phyloP scores from a whole-genome alignment of 1,140 invertebrate species.

The Drosophila fuyamai region DNA sequence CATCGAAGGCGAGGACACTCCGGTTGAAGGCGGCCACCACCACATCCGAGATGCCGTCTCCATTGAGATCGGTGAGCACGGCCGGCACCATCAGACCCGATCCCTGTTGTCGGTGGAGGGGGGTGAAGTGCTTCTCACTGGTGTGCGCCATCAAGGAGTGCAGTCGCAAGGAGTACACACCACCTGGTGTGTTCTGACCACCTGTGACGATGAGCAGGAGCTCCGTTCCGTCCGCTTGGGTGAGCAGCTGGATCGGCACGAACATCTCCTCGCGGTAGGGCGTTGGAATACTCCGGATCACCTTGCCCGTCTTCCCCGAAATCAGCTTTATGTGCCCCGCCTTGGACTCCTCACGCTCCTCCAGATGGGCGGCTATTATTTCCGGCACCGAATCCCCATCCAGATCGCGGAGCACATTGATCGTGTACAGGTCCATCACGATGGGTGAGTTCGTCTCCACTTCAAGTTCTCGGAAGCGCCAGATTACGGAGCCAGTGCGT shows the following conservation, averaged over 20 bases:
- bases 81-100: constrained; percentile 88
- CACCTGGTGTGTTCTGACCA: constrained; percentile 90
- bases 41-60: constrained; percentile 91
- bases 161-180: constrained; percentile 89
- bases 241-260: constrained; percentile 85
- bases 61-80: constrained; percentile 90
- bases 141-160: constrained; percentile 79
- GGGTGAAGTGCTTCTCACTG: constrained; percentile 81
- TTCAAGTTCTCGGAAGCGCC: constrained; percentile 87
- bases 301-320: constrained; percentile 89
- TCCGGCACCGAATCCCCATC: constrained; percentile 90
- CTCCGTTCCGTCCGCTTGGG: constrained; percentile 77
- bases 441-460: constrained; percentile 81
- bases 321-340: constrained; percentile 89
- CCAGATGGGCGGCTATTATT: constrained; percentile 89
- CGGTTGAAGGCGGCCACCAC: constrained; percentile 90
- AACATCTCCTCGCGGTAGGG: constrained; percentile 91
- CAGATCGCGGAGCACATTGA: constrained; percentile 90
- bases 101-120: constrained; percentile 61
- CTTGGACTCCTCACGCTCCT: constrained; percentile 84
- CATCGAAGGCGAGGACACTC: constrained; percentile 90
- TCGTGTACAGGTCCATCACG: constrained; percentile 87
- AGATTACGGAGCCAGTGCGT: constrained; percentile 88
- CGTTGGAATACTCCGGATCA: constrained; percentile 88
- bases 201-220: constrained; percentile 89